These are phyloP conservation scores for Murina feae DNA, from an alignment of 2,113 vertebrate genomes.

Conservation along the genomic window DNA sequence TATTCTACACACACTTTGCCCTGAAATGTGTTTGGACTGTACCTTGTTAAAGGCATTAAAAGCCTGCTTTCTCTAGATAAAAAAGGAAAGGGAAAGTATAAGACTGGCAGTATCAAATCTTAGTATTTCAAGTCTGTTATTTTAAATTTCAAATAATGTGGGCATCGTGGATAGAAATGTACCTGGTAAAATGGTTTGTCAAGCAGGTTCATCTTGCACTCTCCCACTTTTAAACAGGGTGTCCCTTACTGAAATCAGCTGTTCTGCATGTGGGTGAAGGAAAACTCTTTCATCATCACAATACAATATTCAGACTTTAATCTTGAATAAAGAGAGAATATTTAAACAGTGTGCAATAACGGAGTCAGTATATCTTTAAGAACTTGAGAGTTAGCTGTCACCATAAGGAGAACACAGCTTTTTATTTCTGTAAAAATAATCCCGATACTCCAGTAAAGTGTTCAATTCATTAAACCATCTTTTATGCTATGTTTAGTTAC, in stretches of 20 bases:
- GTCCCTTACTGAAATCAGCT: not conserved
- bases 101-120: not conserved
- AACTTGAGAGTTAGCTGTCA: not conserved
- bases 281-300: not conserved
- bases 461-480: not conserved
- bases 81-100: not conserved
- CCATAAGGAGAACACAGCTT: not conserved
- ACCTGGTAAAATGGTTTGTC: not conserved
- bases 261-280: not conserved
- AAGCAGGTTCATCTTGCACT: not conserved
- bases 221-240: not conserved
- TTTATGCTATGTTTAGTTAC: not conserved
- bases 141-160: slow-evolving; percentile 20
- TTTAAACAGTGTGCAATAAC: not conserved
- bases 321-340: not conserved
- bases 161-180: not conserved
- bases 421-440: slow-evolving; percentile 25
- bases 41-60: not conserved
- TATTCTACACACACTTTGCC: not conserved
- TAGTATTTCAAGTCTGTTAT: not conserved
- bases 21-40: not conserved
- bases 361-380: not conserved
- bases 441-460: not conserved
- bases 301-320: not conserved
- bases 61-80: not conserved